These are phyloP conservation scores for Amblyteles armatorius DNA, from an alignment of 2,888 invertebrate genomes.

Conservation along the genomic window DNA sequence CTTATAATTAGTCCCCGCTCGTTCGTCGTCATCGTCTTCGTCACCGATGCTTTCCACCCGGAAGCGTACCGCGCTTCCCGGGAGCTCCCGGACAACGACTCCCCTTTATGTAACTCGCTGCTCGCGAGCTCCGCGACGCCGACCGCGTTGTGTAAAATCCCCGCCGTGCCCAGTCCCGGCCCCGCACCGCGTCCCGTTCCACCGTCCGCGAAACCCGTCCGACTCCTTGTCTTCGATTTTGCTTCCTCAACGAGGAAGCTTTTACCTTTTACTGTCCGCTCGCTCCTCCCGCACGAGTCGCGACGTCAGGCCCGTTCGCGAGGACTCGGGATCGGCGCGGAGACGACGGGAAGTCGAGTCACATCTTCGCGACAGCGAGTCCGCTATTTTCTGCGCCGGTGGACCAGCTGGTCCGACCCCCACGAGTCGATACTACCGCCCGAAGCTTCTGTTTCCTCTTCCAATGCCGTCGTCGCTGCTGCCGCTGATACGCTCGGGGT, in stretches of 20 bases:
- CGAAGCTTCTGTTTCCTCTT: constrained; percentile 14
- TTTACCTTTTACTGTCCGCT: background rate
- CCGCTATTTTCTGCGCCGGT: constrained; percentile 25
- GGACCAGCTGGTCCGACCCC: constrained; percentile 52
- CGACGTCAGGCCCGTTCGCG: background rate
- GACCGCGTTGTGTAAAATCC: background rate
- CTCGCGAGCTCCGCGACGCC: background rate
- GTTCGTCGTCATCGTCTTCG: constrained; percentile 61
- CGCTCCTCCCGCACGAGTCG: constrained; percentile 39
- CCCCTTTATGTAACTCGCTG: constrained; percentile 48
- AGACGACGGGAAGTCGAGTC: constrained; percentile 11
- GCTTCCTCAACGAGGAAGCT: too few relatives aligned
- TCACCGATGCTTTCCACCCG: constrained; percentile 53
- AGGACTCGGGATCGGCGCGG: background rate
- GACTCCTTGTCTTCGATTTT: background rate
- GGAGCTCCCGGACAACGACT: constrained; percentile 43
- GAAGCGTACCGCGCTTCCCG: constrained; percentile 53
- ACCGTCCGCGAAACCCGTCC: background rate
- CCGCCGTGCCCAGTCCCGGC: background rate
- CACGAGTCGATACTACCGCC: constrained; percentile 42
- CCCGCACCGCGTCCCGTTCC: background rate
- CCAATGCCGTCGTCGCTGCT: constrained; percentile 15
- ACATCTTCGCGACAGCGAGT: constrained; percentile 32
- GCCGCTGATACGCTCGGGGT: constrained; percentile 44
- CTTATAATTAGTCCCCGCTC: constrained; percentile 57